Conservation (phyloP, 2,797 vertebrate genomes). For the Tangara arthus region DNA sequence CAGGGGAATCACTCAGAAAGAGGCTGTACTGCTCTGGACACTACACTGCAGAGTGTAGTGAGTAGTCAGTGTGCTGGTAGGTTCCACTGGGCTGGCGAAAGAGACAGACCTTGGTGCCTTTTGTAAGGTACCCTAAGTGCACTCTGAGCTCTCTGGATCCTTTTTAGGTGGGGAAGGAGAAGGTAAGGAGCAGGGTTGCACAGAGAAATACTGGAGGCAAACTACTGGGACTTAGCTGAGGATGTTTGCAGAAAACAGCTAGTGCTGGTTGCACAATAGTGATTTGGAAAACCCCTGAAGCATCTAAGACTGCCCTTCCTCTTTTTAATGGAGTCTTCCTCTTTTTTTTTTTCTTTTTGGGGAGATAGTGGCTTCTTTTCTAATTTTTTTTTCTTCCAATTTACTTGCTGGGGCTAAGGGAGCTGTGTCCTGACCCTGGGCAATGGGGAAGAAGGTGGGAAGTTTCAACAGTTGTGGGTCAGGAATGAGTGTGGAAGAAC, state of each 20-base stretch:
- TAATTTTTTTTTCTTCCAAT: background rate
- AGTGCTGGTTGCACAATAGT: background rate
- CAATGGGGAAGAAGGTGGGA: background rate
- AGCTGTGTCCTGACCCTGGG: background rate
- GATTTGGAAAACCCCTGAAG: slow-evolving; percentile 2
- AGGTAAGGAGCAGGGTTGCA: background rate
- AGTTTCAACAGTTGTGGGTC: background rate
- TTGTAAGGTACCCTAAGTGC: background rate
- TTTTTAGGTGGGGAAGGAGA: background rate
- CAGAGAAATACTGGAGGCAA: background rate
- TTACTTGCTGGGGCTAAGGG: background rate
- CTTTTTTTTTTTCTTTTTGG: background rate
- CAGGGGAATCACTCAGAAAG: background rate
- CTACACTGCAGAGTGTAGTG: background rate
- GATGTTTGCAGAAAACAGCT: background rate
- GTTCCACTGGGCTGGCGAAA: background rate
- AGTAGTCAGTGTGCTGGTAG: background rate
- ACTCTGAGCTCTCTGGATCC: background rate
- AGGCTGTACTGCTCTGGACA: background rate
- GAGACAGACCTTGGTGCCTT: background rate
- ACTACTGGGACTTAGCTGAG: background rate
- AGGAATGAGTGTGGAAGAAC: background rate
- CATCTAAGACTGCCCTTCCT: background rate
- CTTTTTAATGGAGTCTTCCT: background rate
- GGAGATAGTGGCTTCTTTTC: background rate